Percentiles rank a stretch among this genome's conserved stretches.
Conservation (phyloP, 2,888 invertebrate genomes). For the Allolobophora icterica region DNA sequence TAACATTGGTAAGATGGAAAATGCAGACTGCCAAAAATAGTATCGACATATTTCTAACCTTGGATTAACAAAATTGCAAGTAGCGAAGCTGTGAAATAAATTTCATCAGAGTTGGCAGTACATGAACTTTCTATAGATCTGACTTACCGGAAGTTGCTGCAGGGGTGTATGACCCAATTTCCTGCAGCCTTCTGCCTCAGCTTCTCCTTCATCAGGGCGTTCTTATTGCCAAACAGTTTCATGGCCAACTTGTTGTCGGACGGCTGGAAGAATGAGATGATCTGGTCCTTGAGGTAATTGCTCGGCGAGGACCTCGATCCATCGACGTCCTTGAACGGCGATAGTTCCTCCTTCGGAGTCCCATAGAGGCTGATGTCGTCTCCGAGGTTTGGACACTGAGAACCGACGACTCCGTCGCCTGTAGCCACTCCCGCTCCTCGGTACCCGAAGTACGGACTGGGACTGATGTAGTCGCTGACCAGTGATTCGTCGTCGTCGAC, state of each 20-base stretch:
- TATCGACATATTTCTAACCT: not conserved
- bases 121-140: not conserved
- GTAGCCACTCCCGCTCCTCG: not conserved
- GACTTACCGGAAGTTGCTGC: slow-evolving; percentile 95
- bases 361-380: slow-evolving; percentile 41
- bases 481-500: slow-evolving; percentile 30
- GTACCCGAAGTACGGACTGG: not conserved
- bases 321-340: slow-evolving; percentile 24
- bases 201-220: slow-evolving; percentile 97
- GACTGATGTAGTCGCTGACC: slow-evolving; percentile 35
- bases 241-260: slow-evolving; percentile 99
- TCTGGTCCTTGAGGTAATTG: slow-evolving; percentile 65
- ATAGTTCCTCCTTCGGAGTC: slow-evolving; percentile 36
- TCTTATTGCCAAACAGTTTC: slow-evolving; percentile 98
- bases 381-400: slow-evolving; percentile 4
- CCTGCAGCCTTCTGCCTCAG: slow-evolving; percentile 97
- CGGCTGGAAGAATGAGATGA: slow-evolving; percentile 83
- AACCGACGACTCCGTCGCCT: not conserved
- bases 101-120: not conserved
- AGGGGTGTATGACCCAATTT: slow-evolving; percentile 99
- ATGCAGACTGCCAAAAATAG: not conserved
- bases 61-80: not conserved
- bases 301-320: slow-evolving; percentile 38
- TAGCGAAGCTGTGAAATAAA: not conserved
- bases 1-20: too few species aligned